phyloP scores from a whole-genome alignment of 1,140 invertebrate species.

The Phymorhynchus buccinoides region DNA sequence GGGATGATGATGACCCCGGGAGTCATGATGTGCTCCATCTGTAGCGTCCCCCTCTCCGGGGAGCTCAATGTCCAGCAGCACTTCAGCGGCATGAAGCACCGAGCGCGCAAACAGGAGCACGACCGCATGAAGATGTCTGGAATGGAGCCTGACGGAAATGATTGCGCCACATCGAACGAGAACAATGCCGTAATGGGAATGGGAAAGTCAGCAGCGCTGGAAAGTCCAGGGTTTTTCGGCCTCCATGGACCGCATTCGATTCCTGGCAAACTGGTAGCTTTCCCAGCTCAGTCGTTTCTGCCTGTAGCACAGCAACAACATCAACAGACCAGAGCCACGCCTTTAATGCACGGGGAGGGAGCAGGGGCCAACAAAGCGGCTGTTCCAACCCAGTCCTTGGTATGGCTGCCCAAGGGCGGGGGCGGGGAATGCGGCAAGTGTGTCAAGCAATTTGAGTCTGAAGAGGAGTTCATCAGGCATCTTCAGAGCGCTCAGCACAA shows the following conservation, averaged over 20 bases:
- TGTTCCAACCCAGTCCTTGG: not conserved
- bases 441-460: conserved; percentile 1
- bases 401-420: not conserved
- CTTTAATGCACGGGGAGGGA: not conserved
- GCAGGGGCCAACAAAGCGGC: not conserved
- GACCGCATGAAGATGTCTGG: too few species aligned
- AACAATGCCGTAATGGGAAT: too few species aligned
- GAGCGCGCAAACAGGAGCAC: not conserved
- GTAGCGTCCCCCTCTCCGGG: conserved; percentile 54
- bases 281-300: not conserved
- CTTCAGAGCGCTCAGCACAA: conserved; percentile 34
- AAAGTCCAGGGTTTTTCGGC: not conserved
- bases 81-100: conserved; percentile 53
- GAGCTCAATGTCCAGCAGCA: conserved; percentile 55
- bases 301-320: not conserved
- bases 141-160: too few species aligned
- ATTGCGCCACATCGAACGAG: too few species aligned
- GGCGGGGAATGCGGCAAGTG: conserved; percentile 25
- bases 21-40: conserved; percentile 54
- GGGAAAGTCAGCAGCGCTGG: too few species aligned
- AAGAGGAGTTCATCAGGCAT: conserved; percentile 25
- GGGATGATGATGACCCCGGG: conserved; percentile 1
- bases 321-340: not conserved
- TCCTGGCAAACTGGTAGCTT: not conserved
- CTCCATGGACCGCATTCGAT: not conserved